phyloP scores from a whole-genome alignment of 2,113 vertebrate species.

The Rostratula benghalensis region DNA sequence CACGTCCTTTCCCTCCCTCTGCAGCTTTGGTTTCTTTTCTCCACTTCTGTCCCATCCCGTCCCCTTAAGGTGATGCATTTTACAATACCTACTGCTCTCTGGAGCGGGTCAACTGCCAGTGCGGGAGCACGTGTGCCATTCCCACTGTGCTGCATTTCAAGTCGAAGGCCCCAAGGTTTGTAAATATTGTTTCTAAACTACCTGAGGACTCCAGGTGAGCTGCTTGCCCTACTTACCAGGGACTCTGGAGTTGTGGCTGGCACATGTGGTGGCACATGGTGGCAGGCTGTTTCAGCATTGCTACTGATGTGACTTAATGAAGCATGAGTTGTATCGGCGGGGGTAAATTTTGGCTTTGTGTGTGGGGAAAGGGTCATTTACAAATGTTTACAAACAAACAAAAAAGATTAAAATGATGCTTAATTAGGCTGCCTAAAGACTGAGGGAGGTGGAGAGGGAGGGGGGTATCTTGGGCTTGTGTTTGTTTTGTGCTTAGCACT shows the following conservation, averaged over 20 bases:
- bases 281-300: neutral
- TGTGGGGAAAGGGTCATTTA: neutral
- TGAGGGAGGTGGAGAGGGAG: neutral
- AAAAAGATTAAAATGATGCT: neutral
- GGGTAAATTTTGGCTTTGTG: neutral
- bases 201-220: neutral
- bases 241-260: neutral
- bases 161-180: slow-evolving; percentile 26
- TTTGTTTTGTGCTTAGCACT: slow-evolving; percentile 4
- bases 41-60: neutral
- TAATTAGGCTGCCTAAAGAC: neutral
- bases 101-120: neutral
- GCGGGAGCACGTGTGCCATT: slow-evolving; percentile 8
- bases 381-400: neutral
- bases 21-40: slow-evolving; percentile 36
- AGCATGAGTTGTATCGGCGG: neutral
- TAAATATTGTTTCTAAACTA: slow-evolving; percentile 43
- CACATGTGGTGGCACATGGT: neutral
- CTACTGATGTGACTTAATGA: neutral
- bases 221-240: neutral
- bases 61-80: slow-evolving; percentile 3
- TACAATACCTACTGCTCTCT: neutral
- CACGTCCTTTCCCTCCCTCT: neutral
- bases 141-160: neutral
- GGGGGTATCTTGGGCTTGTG: neutral